Base-by-base conservation (phyloP, 23 tunicate species). In the Ascidia mentula region DNA sequence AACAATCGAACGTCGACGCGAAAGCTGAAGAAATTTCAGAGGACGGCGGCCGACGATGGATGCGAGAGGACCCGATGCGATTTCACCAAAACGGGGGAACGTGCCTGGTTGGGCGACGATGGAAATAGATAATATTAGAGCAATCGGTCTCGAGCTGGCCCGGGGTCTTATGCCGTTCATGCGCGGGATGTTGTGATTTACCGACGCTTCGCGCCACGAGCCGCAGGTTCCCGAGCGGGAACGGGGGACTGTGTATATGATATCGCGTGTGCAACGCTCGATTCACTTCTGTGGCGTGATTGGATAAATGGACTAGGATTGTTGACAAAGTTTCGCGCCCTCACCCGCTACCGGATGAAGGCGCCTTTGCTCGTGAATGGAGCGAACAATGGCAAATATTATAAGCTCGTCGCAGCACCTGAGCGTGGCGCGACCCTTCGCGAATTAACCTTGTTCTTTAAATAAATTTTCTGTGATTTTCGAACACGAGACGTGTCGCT, bases 241-340 rank as follows among this genome's bases (percentile, higher is more conserved):
- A 9, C 15, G 24, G 65, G 24, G 65, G 65, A 53, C 22, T 20
- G 65, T 28, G 4, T 28, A 1, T 53, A 28, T 28, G 65, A 53
- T 28, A 53, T 53, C 7, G 65, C 65, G 65, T 53, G 22, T 53
- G 65, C 22, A 53, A 53, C 65, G 65, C 65, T 9, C 65, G 65
- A 28, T 28, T 26, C 65, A 28, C 65, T 53, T 53, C 65, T 28
- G 24, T 53, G 13, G 65, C 65, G 13, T 53, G 13, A 53, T 53
- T 53, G 65, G 65, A 53, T 53, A 53, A 53, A 28, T 9, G 24
- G 24, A 53, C 28, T 28, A n/a, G 65, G 12, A 12, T 20, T 53
- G 65, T 53, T 53, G 65, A 53, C 65, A 53, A 53, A 53, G 65
- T 53, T 53, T 26, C 65, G 65, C 65, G 53, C 53, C 28, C 65